phyloP scores from a whole-genome alignment of 2,888 invertebrate genomes.

The Mesorhabditis spiculigera region DNA sequence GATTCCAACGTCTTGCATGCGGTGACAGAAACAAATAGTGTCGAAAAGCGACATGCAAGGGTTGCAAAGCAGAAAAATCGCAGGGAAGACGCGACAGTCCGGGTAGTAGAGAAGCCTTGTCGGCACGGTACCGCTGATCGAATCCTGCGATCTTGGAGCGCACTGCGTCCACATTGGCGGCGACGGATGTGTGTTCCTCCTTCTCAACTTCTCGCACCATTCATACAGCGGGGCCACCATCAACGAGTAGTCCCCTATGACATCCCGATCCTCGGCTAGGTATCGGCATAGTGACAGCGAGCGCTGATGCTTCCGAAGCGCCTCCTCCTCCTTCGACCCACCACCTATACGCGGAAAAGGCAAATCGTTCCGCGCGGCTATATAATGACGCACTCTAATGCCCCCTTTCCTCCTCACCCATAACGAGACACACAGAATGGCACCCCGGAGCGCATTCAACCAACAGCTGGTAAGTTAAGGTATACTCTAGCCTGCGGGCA shows the following conservation, averaged over 20 bases:
- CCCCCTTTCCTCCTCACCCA: no score
- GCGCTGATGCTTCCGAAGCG: constrained; percentile 25
- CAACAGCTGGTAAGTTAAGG: no score
- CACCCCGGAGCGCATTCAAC: no score
- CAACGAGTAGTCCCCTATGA: constrained; percentile 43
- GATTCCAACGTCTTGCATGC: no score
- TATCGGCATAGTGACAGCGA: constrained; percentile 38
- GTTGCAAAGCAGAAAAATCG: not conserved
- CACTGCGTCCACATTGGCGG: constrained; percentile 34
- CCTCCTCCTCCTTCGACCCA: constrained; percentile 15
- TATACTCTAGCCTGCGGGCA: no score
- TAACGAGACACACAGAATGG: no score
- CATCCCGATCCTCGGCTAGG: constrained; percentile 23
- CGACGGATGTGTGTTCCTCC: constrained; percentile 23
- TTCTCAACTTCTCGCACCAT: constrained; percentile 46
- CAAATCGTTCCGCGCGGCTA: no score
- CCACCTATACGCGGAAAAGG: not conserved
- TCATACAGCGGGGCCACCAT: constrained; percentile 55
- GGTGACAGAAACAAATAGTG: not conserved
- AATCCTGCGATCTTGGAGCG: constrained; percentile 19
- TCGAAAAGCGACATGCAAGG: not conserved
- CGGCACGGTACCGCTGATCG: constrained; percentile 1
- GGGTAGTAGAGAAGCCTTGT: not conserved
- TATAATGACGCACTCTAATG: no score
- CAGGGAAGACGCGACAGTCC: not conserved